phyloP scores from a whole-genome alignment of 2,113 vertebrate species.

The Tinamus guttatus region DNA sequence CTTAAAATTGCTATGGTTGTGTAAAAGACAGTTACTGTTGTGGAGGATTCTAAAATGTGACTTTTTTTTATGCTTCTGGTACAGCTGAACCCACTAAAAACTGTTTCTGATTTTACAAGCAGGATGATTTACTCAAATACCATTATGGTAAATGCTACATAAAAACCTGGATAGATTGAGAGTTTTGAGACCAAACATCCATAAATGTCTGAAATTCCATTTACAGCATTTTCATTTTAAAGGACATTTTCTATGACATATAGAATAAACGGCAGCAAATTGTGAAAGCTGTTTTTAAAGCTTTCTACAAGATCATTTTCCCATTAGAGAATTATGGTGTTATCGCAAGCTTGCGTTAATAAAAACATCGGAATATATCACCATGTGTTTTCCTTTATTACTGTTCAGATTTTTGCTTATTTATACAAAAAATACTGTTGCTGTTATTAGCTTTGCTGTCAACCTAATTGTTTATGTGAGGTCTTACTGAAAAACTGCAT shows the following conservation, averaged over 20 bases:
- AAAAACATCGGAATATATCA: not conserved
- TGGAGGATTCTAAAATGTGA: not conserved
- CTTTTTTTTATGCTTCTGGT: not conserved
- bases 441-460: not conserved
- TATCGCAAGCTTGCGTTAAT: not conserved
- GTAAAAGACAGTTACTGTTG: not conserved
- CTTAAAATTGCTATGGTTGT: not conserved
- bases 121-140: not conserved
- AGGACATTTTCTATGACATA: not conserved
- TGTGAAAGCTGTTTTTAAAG: not conserved
- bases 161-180: not conserved
- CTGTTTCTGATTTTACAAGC: not conserved
- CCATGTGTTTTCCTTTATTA: not conserved
- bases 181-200: not conserved
- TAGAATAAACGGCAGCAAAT: not conserved
- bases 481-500: not conserved
- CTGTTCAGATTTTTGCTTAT: not conserved
- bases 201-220: not conserved
- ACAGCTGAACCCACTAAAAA: not conserved
- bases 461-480: not conserved
- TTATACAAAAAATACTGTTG: not conserved
- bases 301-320: not conserved
- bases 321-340: not conserved
- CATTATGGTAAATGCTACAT: not conserved
- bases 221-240: not conserved